Conservation (phyloP, 2,888 invertebrate genomes). For the Dasysyrphus albostriatus region DNA sequence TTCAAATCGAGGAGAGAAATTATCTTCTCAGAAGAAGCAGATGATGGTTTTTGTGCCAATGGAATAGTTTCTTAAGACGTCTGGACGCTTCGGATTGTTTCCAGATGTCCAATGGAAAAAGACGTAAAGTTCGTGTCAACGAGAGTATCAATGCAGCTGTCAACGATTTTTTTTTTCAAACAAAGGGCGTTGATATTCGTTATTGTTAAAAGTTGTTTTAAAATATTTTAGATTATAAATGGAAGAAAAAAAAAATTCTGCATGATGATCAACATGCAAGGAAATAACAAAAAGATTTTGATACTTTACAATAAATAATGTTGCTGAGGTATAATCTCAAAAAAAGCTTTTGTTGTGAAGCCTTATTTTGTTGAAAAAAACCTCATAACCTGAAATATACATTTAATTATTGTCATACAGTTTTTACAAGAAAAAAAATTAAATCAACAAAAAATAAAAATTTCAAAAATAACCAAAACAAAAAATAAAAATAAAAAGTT, state of each 20-base stretch:
- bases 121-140: no score
- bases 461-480: not conserved
- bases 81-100: no score
- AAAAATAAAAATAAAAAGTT: not conserved
- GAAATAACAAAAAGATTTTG: not conserved
- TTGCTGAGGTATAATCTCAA: not conserved
- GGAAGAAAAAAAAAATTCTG: not conserved
- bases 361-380: not conserved
- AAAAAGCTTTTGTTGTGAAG: not conserved
- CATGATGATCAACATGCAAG: not conserved
- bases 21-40: no score
- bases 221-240: no score
- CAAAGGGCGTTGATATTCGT: no score
- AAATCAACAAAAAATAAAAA: not conserved
- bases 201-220: no score
- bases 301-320: not conserved
- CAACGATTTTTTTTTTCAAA: no score
- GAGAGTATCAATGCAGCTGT: no score
- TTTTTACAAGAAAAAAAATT: constrained; percentile 11
- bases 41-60: no score
- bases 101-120: no score
- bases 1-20: no score
- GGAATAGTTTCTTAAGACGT: no score
- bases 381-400: constrained; percentile 11
- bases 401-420: constrained; percentile 38